A percentile compares a stretch with the other conserved stretches of the same genome.
These are phyloP conservation scores for Labroides dimidiatus DNA, from an alignment of 2,797 vertebrate species.

Conservation along the genomic window DNA sequence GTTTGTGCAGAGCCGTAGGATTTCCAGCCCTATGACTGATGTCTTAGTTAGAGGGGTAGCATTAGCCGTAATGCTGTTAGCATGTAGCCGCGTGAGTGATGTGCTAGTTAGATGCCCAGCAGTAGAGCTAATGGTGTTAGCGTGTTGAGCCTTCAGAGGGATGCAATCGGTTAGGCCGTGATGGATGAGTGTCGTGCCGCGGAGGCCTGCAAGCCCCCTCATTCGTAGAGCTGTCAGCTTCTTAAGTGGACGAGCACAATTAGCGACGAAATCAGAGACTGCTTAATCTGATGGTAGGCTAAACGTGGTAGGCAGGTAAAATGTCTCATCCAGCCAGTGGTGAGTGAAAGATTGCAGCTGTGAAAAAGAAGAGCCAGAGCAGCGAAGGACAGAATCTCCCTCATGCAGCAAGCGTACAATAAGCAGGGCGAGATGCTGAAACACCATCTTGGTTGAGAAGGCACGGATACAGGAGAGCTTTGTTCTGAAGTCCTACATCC, in stretches of 20 bases:
- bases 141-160: slow-evolving; percentile 86
- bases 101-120: slow-evolving; percentile 85
- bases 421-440: slow-evolving; percentile 28
- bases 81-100: slow-evolving; percentile 83
- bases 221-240: slow-evolving; percentile 89
- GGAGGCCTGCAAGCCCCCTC: slow-evolving; percentile 83
- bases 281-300: slow-evolving; percentile 89
- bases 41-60: slow-evolving; percentile 82
- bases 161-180: slow-evolving; percentile 92
- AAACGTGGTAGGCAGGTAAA: slow-evolving; percentile 84
- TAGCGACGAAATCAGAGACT: slow-evolving; percentile 92
- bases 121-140: slow-evolving; percentile 85
- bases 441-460: slow-evolving; percentile 12
- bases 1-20: slow-evolving; percentile 71
- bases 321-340: slow-evolving; percentile 75
- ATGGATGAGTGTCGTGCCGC: slow-evolving; percentile 89
- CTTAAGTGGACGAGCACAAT: slow-evolving; percentile 93
- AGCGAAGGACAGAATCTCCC: slow-evolving; percentile 81
- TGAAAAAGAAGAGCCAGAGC: slow-evolving; percentile 65
- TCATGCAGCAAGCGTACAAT: slow-evolving; percentile 62
- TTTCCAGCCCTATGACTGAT: slow-evolving; percentile 78
- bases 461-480: slow-evolving; percentile 23
- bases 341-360: slow-evolving; percentile 76
- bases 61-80: slow-evolving; percentile 84
- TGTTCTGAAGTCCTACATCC: neutral